Evolutionary conservation across 1,140 invertebrate genomes (phyloP), one percentile per base, ranked within the genome.

Genomic region (Meloidogyne hapla): DNA sequence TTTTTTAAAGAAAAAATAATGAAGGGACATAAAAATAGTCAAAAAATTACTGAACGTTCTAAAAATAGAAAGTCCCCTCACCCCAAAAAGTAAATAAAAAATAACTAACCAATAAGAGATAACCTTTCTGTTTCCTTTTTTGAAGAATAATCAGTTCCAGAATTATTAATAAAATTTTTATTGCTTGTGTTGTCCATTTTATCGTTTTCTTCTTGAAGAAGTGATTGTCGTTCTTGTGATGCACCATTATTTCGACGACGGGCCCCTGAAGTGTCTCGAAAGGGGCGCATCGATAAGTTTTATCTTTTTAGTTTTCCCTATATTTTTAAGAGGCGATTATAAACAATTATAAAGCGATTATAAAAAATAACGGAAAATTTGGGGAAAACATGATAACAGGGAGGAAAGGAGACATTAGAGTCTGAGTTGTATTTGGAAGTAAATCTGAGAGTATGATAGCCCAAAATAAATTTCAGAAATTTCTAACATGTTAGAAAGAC

Each of bases 141-240:
- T 56, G 13, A 42, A 42, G 40, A 42, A 42, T 13, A 42, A 42
- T 56, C n/a, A 56, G 6, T 56, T 21, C 48, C 12, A n/a, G 12
- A 56, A 56, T 4, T 56, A 56, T 56, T 56, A n/a, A 56, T n/a
- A 18, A 56, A n/a, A n/a, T 56, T 56, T 56, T 56, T 56, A 56
- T 56, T 56, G n/a, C 8, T 56, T n/a, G 8, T 56, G 18, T 56
- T 56, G 48, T 56, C 48, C 48, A 56, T 56, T 56, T 56, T 6
- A 18, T 48, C 45, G 45, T 48, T 18, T 56, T 56, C 48, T 56
- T 56, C n/a, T 56, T 56, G 48, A n/a, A 56, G n/a, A 56, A 56
- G 48, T n/a, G 48, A 56, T 56, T 56, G 48, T 56, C 48, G 18
- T 56, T 56, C 48, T 56, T 56, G 48, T 56, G 48, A 56, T n/a